These are phyloP conservation scores for Gopherus evgoodei DNA, from an alignment of 2,113 vertebrate species.

Conservation along the genomic window DNA sequence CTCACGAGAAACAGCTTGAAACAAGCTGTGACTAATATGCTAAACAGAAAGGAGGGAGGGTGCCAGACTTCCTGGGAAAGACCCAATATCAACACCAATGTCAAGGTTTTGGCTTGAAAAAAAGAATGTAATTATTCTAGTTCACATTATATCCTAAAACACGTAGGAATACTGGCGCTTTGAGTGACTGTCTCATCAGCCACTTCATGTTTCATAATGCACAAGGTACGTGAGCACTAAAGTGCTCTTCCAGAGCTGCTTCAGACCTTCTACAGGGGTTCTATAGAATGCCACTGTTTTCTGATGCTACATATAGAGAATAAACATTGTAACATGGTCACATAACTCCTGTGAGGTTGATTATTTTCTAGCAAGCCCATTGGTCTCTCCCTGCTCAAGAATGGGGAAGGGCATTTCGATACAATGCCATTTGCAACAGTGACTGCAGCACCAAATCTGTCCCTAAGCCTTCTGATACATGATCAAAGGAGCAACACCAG, in stretches of 20 bases:
- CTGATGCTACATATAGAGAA: neutral
- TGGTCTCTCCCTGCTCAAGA: too few species aligned
- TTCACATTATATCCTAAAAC: neutral
- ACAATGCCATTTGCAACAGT: too few species aligned
- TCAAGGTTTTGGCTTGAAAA: constrained; percentile 42
- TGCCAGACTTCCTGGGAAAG: constrained; percentile 48
- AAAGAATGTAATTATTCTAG: constrained; percentile 13
- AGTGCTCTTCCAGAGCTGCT: neutral
- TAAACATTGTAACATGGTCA: neutral
- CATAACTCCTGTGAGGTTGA: neutral
- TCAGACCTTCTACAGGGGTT: neutral
- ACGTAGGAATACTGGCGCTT: constrained; percentile 19
- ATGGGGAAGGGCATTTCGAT: too few species aligned
- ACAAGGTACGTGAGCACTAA: neutral
- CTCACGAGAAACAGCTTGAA: constrained; percentile 54
- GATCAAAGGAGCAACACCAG: neutral
- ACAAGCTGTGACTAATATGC: constrained; percentile 28
- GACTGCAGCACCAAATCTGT: too few species aligned
- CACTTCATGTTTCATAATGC: neutral
- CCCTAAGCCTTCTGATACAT: too few species aligned
- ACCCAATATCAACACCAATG: neutral
- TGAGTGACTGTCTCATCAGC: neutral
- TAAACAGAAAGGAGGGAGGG: constrained; percentile 58
- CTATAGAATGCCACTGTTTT: neutral
- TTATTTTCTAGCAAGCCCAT: neutral